Percentiles rank a stretch among this genome's conserved stretches.
Conservation (phyloP, 2,113 vertebrate genomes). For the Nymphicus hollandicus region DNA sequence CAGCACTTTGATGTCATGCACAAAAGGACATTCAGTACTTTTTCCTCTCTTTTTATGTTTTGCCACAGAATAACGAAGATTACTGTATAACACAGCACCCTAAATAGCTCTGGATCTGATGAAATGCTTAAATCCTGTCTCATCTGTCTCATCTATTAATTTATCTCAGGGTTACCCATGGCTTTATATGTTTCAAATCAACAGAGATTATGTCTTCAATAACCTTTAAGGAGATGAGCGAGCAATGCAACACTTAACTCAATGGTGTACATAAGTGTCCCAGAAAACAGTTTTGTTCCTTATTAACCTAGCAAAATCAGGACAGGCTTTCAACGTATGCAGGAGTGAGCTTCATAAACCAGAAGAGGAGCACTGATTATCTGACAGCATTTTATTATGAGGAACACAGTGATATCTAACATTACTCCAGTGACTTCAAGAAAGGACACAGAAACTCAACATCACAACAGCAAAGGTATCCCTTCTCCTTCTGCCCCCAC, state of each 20-base stretch:
- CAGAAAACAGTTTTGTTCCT: background rate
- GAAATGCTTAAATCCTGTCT: background rate
- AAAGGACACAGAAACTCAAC: background rate
- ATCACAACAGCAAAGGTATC: background rate
- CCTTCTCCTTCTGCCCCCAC: background rate
- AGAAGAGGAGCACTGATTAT: background rate
- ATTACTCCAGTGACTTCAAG: background rate
- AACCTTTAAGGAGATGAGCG: background rate
- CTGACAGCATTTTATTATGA: background rate
- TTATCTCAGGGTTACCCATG: background rate
- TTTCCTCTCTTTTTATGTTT: background rate
- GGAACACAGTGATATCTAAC: background rate
- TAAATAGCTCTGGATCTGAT: background rate
- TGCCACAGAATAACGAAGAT: background rate
- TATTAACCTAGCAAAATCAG: background rate
- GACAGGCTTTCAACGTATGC: background rate
- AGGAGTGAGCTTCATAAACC: background rate
- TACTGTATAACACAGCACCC: background rate
- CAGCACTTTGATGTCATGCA: background rate
- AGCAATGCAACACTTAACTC: background rate
- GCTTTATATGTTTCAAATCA: slow-evolving; percentile 1
- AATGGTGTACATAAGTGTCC: background rate
- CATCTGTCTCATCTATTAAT: background rate
- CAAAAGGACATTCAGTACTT: background rate
- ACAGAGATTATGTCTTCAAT: slow-evolving; percentile 23